Percentiles rank a stretch among this genome's conserved stretches.
phyloP scores from a whole-genome alignment of 1,140 invertebrate species.

The Cydia strobilella region DNA sequence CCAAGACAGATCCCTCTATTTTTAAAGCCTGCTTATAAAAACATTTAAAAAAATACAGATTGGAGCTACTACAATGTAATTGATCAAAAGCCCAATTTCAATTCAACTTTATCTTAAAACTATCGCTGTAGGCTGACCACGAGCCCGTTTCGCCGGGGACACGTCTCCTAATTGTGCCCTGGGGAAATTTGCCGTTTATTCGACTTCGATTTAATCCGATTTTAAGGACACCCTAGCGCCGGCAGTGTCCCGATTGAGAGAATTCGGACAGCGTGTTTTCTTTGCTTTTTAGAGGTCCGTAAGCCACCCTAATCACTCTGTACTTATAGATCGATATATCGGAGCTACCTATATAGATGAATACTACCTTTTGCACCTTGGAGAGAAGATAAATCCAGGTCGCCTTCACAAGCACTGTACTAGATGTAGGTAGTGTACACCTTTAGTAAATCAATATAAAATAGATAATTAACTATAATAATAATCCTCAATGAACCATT shows the following conservation, averaged over 20 bases:
- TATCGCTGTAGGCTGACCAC: slow-evolving; percentile 13
- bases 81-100: not conserved
- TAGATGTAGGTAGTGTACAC: no score
- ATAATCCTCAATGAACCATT: no score
- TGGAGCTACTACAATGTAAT: not conserved
- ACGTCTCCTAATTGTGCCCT: slow-evolving; percentile 8
- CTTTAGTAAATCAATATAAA: no score
- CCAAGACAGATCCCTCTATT: no score
- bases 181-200: slow-evolving; percentile 14
- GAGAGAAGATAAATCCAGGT: no score
- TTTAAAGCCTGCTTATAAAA: not conserved
- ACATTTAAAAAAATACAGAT: no score
- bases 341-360: not conserved
- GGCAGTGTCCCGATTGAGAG: not conserved
- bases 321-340: not conserved
- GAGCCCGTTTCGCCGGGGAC: not conserved
- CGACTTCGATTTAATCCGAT: slow-evolving; percentile 16
- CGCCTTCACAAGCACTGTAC: no score
- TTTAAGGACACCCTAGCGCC: slow-evolving; percentile 10
- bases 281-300: not conserved
- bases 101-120: not conserved
- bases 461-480: no score
- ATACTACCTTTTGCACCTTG: no score
- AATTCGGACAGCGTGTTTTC: not conserved
- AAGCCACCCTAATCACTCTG: not conserved